A percentile compares a stretch with the other conserved stretches of the same genome.
Conservation (phyloP, 2,113 vertebrate species). For the Todiramphus saurophagus region DNA sequence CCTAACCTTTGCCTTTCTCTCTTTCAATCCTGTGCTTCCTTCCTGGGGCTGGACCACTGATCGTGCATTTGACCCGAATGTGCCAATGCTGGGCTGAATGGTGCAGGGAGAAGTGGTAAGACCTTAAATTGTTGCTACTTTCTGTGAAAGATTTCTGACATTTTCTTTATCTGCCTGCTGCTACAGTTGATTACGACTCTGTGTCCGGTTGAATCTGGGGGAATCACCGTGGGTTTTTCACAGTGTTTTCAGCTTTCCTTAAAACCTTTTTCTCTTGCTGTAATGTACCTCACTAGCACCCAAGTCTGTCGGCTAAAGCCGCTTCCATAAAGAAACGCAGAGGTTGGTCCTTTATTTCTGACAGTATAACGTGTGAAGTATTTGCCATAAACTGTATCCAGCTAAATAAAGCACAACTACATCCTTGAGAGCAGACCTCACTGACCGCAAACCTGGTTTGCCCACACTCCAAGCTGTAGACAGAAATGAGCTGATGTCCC, state of each 20-base stretch:
- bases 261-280: neutral
- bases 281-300: neutral
- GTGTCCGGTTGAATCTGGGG: neutral
- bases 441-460: neutral
- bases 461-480: neutral
- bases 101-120: slow-evolving; percentile 84
- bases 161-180: neutral
- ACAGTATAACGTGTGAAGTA: neutral
- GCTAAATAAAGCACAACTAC: neutral
- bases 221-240: neutral
- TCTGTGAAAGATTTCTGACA: neutral
- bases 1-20: slow-evolving; percentile 26
- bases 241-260: neutral
- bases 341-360: neutral
- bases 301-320: neutral
- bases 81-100: slow-evolving; percentile 27
- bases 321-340: neutral
- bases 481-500: neutral
- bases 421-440: neutral
- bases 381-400: neutral
- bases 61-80: slow-evolving; percentile 7
- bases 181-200: neutral
- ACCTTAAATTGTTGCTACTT: neutral
- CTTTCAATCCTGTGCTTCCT: slow-evolving; percentile 13
- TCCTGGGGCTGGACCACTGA: slow-evolving; percentile 41